These are phyloP conservation scores for Hermaeophaga mercurialis DNA, from an alignment of 2,888 invertebrate species.

Conservation along the genomic window DNA sequence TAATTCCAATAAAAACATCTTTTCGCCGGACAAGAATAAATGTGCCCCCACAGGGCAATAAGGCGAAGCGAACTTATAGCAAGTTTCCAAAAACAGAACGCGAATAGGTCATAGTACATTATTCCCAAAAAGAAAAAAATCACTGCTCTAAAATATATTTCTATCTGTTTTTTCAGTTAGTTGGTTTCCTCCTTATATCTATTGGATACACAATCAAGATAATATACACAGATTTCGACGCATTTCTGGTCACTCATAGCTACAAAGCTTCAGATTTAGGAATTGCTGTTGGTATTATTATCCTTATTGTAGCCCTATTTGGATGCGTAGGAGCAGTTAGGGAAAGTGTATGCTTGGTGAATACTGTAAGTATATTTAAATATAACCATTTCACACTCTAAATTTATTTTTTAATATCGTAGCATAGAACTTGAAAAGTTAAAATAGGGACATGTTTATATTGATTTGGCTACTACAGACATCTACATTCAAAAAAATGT, in stretches of 20 bases:
- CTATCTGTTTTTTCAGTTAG: constrained; percentile 64
- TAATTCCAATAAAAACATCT: no score
- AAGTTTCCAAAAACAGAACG: background rate
- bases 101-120: no score
- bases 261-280: constrained; percentile 77
- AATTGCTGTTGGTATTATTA: constrained; percentile 73
- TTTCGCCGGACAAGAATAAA: no score
- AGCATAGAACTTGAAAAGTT: no score
- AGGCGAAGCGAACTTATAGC: background rate
- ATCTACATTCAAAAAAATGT: no score
- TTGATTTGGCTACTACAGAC: no score
- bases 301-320: constrained; percentile 78
- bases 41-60: no score
- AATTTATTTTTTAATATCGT: no score
- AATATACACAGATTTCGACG: constrained; percentile 64
- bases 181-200: constrained; percentile 70
- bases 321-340: constrained; percentile 84
- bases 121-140: no score
- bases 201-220: constrained; percentile 67
- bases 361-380: constrained; percentile 60
- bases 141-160: no score
- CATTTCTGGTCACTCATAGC: constrained; percentile 65
- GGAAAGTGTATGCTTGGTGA: constrained; percentile 75
- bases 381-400: no score
- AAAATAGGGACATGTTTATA: no score